Base-by-base conservation (phyloP, 1,140 invertebrate species). In the Trachymyrmex septentrionalis region DNA sequence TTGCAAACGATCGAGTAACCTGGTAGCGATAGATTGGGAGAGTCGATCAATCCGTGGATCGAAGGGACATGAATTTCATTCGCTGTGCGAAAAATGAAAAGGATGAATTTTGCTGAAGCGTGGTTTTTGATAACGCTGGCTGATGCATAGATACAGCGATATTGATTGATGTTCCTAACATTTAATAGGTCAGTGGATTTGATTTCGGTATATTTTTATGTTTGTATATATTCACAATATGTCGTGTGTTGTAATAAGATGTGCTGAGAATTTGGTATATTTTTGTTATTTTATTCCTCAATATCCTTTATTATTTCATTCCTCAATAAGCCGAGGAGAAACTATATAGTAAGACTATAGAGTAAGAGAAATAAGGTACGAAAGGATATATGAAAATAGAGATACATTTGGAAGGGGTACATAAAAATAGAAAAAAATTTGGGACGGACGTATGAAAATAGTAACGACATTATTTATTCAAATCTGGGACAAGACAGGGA, bases 41-140 rank as follows among this genome's bases (percentile, higher is more conserved):
- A 71, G 78, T 67, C 85, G 67, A 88, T 87, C 75, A 76, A 87
- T n/a, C 55, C 53, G 24, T 44, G 77, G 55, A 50, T 57, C 85
- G 69, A 55, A 72, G 61, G 21, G 38, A 50, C 67, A 59, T 44
- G 55, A 61, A 75, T 84, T 84, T 73, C 61, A 84, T 84, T 84
- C 69, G 16, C 53, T 53, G 48, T 24, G 34, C 66, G 80, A 50
- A 71, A 81, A 53, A 57, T 84, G 69, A 57, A 73, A 75, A 57
- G 53, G 30, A 75, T 10, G 55, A 21, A 84, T 84, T 84, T 84
- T 57, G 24, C n/a, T 84, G 80, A 84, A 73, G 44, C 69, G 78
- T 34, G 69, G 24, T 50, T 71, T 84, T 73, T 61, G 69, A 84
- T 61, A 69, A 24, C 38, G 67, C 38, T 81, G 38, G 38, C 3